These are phyloP conservation scores for Drosophila picticornis DNA, from an alignment of 2,888 invertebrate species.

Conservation along the genomic window DNA sequence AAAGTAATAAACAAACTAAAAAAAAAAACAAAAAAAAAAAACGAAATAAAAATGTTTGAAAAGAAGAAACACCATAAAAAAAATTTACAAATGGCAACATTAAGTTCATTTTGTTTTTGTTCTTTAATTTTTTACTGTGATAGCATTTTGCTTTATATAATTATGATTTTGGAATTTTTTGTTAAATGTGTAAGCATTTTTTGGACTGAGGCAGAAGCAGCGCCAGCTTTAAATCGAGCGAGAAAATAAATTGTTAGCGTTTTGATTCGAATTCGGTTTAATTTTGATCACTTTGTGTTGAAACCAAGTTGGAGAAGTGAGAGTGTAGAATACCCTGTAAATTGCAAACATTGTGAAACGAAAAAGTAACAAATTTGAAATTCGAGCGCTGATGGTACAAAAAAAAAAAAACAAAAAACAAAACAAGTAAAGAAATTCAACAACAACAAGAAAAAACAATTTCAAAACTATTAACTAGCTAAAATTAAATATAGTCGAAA, in stretches of 20 bases:
- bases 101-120: constrained; percentile 54
- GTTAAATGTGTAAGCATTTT: constrained; percentile 74
- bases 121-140: constrained; percentile 81
- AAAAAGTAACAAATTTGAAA: constrained; percentile 67
- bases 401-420: constrained; percentile 51
- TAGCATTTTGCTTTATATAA: constrained; percentile 68
- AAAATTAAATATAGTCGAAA: constrained; percentile 52
- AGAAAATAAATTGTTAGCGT: constrained; percentile 33
- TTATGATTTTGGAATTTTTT: constrained; percentile 64
- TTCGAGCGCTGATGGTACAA: constrained; percentile 85
- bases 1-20: constrained; percentile 21
- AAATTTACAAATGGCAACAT: constrained; percentile 71
- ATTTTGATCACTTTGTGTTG: constrained; percentile 34
- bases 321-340: constrained; percentile 52
- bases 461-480: constrained; percentile 56
- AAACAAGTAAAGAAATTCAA: constrained; percentile 19
- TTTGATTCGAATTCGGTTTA: constrained; percentile 48
- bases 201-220: constrained; percentile 66
- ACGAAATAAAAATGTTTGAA: constrained; percentile 26
- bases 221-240: constrained; percentile 48
- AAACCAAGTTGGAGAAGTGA: constrained; percentile 1
- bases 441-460: constrained; percentile 12
- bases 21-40: constrained; percentile 26
- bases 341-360: constrained; percentile 58
- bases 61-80: constrained; percentile 35